Conservation (phyloP, 2,113 vertebrate species). For the Cygnus buccinator region DNA sequence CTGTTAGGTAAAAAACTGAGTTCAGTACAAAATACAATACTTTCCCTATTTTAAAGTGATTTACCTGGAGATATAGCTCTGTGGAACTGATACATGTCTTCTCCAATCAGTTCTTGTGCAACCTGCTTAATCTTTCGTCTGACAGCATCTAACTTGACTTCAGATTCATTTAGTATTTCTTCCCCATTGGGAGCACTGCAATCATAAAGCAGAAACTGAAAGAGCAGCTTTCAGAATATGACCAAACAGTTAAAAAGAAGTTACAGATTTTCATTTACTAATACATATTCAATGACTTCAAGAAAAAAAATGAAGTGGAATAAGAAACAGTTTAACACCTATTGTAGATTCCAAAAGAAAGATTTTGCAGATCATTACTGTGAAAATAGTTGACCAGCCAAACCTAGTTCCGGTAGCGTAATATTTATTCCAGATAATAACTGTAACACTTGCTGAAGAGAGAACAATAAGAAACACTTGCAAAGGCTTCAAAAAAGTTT, state of each 20-base stretch:
- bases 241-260: background rate
- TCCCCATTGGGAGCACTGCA: constrained; percentile 86
- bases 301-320: background rate
- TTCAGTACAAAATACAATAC: background rate
- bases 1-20: background rate
- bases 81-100: constrained; percentile 94
- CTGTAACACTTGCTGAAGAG: background rate
- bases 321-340: background rate
- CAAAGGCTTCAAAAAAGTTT: background rate
- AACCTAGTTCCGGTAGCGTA: background rate
- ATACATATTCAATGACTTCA: background rate
- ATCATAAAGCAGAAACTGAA: constrained; percentile 36
- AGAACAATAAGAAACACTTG: background rate
- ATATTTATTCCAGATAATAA: background rate
- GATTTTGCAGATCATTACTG: background rate
- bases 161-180: constrained; percentile 89
- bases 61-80: constrained; percentile 92
- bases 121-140: constrained; percentile 90
- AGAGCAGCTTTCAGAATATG: background rate
- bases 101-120: constrained; percentile 90
- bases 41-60: background rate
- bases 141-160: constrained; percentile 87
- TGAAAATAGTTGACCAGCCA: background rate
- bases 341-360: background rate
- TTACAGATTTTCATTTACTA: background rate